A percentile compares a stretch with the other conserved stretches of the same genome.
phyloP scores from a whole-genome alignment of 2,113 vertebrate species.

The Oryzias woworae region DNA sequence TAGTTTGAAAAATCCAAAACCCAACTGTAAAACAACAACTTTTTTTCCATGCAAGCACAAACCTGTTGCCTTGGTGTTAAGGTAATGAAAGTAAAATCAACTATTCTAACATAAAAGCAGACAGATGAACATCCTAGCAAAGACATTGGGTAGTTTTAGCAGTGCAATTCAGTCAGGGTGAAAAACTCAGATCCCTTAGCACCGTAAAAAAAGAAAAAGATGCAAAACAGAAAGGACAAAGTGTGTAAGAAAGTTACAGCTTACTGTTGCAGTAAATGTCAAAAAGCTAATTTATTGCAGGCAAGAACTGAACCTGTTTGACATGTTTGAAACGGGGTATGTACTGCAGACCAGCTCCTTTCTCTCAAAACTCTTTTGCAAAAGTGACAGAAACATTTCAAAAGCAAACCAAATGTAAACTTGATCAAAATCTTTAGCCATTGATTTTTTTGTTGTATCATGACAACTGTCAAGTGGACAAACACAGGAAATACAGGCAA shows the following conservation, averaged over 20 bases:
- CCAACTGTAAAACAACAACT: too few species aligned
- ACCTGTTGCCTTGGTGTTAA: too few species aligned
- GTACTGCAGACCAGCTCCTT: neutral
- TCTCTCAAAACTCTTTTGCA: neutral
- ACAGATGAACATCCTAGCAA: neutral
- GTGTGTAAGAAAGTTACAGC: constrained; percentile 1
- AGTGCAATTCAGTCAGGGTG: constrained; percentile 1
- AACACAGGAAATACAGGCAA: too few species aligned
- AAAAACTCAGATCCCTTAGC: constrained; percentile 7
- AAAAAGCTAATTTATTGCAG: constrained; percentile 26
- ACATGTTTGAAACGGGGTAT: constrained; percentile 12
- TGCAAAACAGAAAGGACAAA: neutral
- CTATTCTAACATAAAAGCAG: neutral
- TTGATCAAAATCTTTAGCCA: too few species aligned
- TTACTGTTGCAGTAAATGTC: constrained; percentile 24
- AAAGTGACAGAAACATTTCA: too few species aligned
- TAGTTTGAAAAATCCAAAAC: too few species aligned
- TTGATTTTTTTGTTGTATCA: too few species aligned
- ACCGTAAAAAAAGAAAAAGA: neutral
- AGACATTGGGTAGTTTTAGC: constrained; percentile 6
- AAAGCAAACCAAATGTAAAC: too few species aligned
- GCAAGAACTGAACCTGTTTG: constrained; percentile 27
- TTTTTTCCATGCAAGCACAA: too few species aligned
- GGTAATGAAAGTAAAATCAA: neutral
- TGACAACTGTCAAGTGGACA: too few species aligned